Base-by-base conservation (phyloP, 2,888 invertebrate genomes). In the Leptopilina syphax region DNA sequence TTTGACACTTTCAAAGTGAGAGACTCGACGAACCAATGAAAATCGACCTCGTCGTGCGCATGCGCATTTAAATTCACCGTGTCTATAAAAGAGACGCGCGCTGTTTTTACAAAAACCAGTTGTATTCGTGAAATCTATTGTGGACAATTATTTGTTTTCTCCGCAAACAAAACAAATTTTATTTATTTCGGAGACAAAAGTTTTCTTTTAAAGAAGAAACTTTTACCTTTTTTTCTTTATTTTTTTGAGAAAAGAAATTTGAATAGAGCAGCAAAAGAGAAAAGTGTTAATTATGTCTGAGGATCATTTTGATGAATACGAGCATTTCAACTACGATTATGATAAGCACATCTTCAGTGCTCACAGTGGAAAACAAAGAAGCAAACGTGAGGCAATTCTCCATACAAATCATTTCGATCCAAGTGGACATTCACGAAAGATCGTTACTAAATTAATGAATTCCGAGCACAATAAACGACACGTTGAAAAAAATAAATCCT, bases 401-500 rank as follows among this genome's bases (percentile, higher is more conserved):
- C 97, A 98, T 92, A 97, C 97, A 65, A 98, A 98, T 93, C 97
- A 97, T 92, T 95, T 95, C 92, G 98, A 98, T 92, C 98, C 98
- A 83, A 95, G 95, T 90, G 98, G 98, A 86, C 98, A 98, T 94
- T 97, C 97, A 77, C 95, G 98, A 92, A 98, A 98, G 94, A 95
- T 97, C 90, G 93, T 96, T 57, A 96, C 96, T 80, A 98, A 98
- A 92, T 92, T 97, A 85, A 94, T 95, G 92, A 98, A 98, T 92
- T 95, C 97, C 54, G 96, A 97, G 92, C 95, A 94, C 87, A 97
- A 97, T 92, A 96, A 95, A 92, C 96, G 96, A 89, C 90, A 91
- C 34, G 89, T 88, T 65, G 87, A 89, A 60, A 93, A 93, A 86
- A 83, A 83, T 82, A 91, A 91, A 83, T 88, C 87, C 50, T 90